These are phyloP conservation scores for Spea bombifrons DNA, from an alignment of 2,113 vertebrate genomes.

Conservation along the genomic window DNA sequence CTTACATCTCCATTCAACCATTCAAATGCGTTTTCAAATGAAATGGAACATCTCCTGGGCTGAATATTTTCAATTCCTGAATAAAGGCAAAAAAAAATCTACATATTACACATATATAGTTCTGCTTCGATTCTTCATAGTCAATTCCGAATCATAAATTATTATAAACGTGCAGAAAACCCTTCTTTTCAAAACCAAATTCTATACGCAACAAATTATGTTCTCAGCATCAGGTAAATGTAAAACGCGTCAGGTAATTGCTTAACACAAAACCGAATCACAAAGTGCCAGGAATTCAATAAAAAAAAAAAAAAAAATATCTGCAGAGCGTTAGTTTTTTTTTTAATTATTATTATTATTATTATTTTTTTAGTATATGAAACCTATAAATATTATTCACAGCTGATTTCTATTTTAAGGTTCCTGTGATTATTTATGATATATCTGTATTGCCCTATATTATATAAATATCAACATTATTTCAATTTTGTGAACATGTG, in stretches of 20 bases:
- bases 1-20: too few species aligned
- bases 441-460: too few species aligned
- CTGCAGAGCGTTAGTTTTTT: background rate
- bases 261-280: constrained; percentile 22
- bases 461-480: too few species aligned
- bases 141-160: constrained; percentile 20
- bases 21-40: background rate
- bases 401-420: too few species aligned
- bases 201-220: constrained; percentile 11
- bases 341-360: too few species aligned
- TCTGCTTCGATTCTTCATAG: background rate
- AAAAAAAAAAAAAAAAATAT: constrained; percentile 5
- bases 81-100: background rate
- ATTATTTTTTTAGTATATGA: too few species aligned
- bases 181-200: constrained; percentile 1
- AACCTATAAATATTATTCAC: too few species aligned
- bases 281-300: constrained; percentile 7
- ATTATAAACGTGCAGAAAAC: constrained; percentile 11
- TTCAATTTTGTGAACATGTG: too few species aligned
- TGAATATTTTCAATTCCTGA: background rate
- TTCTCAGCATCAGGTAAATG: constrained; percentile 13
- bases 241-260: constrained; percentile 5
- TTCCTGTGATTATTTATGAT: too few species aligned
- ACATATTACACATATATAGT: background rate
- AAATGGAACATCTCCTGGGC: background rate